These are phyloP conservation scores for Acanthaster planci DNA, from an alignment of 35 echinoderm and acorn worm species.

Conservation along the genomic window DNA sequence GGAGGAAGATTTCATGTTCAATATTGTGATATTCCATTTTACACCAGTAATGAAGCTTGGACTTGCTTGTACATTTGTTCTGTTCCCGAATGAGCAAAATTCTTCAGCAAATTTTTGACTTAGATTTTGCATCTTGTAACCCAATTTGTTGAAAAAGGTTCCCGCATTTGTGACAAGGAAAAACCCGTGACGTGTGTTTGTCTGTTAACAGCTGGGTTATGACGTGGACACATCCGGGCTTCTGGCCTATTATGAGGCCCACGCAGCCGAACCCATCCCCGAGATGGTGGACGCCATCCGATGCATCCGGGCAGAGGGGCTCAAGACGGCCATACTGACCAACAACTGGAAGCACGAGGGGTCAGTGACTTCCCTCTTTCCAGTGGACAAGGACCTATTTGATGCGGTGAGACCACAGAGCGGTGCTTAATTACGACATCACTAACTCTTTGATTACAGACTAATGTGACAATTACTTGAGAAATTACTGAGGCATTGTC, in stretches of 20 bases:
- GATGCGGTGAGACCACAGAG: constrained; percentile 89
- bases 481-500: too few species aligned
- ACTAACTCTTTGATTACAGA: too few species aligned
- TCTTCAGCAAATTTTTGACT: neutral
- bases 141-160: neutral
- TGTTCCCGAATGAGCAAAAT: neutral
- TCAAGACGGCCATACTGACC: constrained; percentile 87
- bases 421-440: too few species aligned
- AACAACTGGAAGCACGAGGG: constrained; percentile 83
- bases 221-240: constrained; percentile 44
- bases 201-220: constrained; percentile 63
- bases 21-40: too few species aligned
- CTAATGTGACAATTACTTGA: too few species aligned
- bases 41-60: too few species aligned
- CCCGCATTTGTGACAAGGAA: neutral
- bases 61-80: too few species aligned
- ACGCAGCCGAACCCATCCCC: constrained; percentile 34
- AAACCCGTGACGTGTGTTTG: neutral
- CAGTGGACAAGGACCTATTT: constrained; percentile 62
- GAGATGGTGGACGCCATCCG: constrained; percentile 88
- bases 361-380: constrained; percentile 34
- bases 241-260: constrained; percentile 48
- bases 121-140: neutral
- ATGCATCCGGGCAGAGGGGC: constrained; percentile 79
- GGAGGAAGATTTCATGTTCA: too few species aligned